Evolutionary conservation across 2,113 vertebrate species (phyloP), one percentile per base, ranked within the genome.

Genomic region (Cyanoliseus patagonus): DNA sequence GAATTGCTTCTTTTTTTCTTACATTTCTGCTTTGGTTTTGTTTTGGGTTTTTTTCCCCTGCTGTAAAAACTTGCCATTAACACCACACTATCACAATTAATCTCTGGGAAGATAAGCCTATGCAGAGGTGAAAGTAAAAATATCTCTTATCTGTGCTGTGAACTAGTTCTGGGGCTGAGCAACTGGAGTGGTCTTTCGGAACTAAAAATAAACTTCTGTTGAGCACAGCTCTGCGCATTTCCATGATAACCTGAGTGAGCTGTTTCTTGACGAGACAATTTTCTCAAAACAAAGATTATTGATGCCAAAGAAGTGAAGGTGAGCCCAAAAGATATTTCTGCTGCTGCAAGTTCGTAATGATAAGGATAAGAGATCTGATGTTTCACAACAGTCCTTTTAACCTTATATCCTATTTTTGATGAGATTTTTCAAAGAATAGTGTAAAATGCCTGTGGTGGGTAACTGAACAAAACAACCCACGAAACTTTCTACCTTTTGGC

Each of bases 121-220:
- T 86, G 83, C 80, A 84, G 77, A 96, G 76, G 83, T 88, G 69
- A 96, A 78, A 73, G 83, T 69, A 95, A 93, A 94, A 96, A 94
- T 91, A 92, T 72, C 61, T 86, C 61, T 83, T 47, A 79, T 55
- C 92, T 88, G 31, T 91, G 27, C 86, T 62, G 44, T 88, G 90
- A 96, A 92, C 88, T 93, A 96, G 92, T 94, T 93, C 94, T 89
- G 57, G 61, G 24, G 39, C 44, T 90, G 80, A 96, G 74, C 55
- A 64, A 81, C 59, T 55, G 62, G 70, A 88, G 47, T 8, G 3
- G 4, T 37, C 82, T 91, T 86, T 88, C 42, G 49, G 80, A 82
- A 78, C 83, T 96, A 94, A 96, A 97, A 97, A 96, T 95, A 95
- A 75, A 57, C 17, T 63, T 78, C 57, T 52, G 44, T 78, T 79